Percentiles rank a stretch among this genome's conserved stretches.
phyloP scores from a whole-genome alignment of 2,888 invertebrate species.

The Catocala fraxini region DNA sequence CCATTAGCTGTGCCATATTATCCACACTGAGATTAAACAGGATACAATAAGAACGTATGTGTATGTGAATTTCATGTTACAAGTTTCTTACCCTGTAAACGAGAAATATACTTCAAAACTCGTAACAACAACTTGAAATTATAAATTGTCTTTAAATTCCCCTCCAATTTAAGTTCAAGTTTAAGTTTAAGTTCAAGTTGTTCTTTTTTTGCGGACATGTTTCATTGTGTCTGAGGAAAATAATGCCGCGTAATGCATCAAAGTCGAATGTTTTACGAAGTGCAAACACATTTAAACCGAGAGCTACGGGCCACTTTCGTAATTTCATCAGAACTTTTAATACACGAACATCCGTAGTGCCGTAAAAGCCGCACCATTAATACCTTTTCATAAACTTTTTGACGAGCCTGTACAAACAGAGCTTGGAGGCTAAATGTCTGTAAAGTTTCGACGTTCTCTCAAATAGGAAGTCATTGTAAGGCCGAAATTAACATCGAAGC shows the following conservation, averaged over 20 bases:
- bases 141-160: too few species aligned
- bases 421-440: slow-evolving; percentile 27
- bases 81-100: too few species aligned
- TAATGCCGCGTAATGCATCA: slow-evolving; percentile 13
- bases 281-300: slow-evolving; percentile 15
- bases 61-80: too few species aligned
- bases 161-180: too few species aligned
- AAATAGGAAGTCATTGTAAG: slow-evolving; percentile 31
- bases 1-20: too few species aligned
- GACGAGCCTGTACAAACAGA: slow-evolving; percentile 26
- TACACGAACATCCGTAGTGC: slow-evolving; percentile 32
- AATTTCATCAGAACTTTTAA: slow-evolving; percentile 47
- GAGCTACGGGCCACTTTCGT: slow-evolving; percentile 15
- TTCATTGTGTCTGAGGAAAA: slow-evolving; percentile 1
- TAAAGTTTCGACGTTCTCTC: slow-evolving; percentile 31
- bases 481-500: slow-evolving; percentile 35
- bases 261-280: slow-evolving; percentile 9
- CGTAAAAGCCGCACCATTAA: slow-evolving; percentile 36
- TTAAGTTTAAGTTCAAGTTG: too few species aligned
- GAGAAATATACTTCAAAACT: too few species aligned
- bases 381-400: slow-evolving; percentile 40
- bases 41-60: too few species aligned
- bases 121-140: too few species aligned
- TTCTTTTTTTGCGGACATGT: not conserved
- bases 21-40: too few species aligned